Evolutionary conservation across 2,888 invertebrate genomes (phyloP).

Genomic region (Lepidonotus clava): DNA sequence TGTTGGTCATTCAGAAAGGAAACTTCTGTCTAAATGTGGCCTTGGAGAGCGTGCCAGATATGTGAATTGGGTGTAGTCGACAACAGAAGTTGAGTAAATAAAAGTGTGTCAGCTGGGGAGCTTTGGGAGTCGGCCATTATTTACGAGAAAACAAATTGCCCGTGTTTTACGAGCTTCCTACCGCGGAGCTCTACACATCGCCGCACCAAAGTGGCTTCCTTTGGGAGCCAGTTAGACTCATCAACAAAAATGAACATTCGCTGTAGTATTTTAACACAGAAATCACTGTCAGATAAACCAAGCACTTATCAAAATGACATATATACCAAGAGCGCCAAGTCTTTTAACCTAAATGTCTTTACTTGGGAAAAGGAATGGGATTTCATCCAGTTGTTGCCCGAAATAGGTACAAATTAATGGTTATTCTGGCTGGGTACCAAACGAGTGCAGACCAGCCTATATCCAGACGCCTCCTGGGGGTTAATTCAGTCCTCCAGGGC

Average conservation of each 20-base stretch:
- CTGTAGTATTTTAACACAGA: not conserved
- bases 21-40: not conserved
- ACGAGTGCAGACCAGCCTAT: not conserved
- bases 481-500: conserved; percentile 41
- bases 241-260: not conserved
- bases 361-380: not conserved
- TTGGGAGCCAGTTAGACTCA: not conserved
- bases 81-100: conserved; percentile 27
- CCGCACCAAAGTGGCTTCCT: conserved; percentile 32
- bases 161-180: conserved; percentile 17
- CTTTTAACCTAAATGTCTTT: not conserved
- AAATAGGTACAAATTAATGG: conserved; percentile 9
- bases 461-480: conserved; percentile 2
- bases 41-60: not conserved
- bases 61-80: not conserved
- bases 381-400: too few species aligned
- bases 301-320: not conserved
- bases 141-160: conserved; percentile 49
- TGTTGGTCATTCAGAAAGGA: not conserved
- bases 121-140: conserved; percentile 37
- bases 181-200: conserved; percentile 10
- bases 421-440: not conserved
- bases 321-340: too few species aligned
- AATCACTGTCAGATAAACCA: not conserved
- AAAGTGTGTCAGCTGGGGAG: conserved; percentile 50